Percentiles rank a stretch among this genome's conserved stretches.
Conservation (phyloP, 2,888 invertebrate genomes). For the Papilio elwesi region DNA sequence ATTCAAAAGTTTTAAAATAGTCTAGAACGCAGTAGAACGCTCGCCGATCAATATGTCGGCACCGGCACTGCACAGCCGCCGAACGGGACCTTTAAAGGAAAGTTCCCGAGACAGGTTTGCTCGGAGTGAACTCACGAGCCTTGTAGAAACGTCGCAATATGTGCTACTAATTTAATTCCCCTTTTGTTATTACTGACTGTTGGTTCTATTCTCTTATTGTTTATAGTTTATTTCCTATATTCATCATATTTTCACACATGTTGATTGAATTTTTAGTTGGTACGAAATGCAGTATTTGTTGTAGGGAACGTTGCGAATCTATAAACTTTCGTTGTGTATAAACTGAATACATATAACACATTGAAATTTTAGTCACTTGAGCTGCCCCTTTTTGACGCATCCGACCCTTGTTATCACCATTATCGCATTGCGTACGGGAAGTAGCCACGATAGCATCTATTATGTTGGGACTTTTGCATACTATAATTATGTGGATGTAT, state of each 20-base stretch:
- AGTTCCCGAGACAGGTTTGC: constrained; percentile 29
- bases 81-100: constrained; percentile 34
- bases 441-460: neutral
- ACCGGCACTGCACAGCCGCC: constrained; percentile 6
- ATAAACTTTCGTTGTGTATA: no score
- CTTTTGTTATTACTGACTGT: no score
- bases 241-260: no score
- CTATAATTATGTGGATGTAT: no score
- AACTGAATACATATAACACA: no score
- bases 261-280: no score
- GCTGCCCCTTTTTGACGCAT: neutral
- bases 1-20: constrained; percentile 18
- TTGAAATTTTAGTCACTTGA: neutral
- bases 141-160: neutral
- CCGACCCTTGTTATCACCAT: neutral
- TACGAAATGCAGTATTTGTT: no score
- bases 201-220: no score
- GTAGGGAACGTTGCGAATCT: no score
- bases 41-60: constrained; percentile 20
- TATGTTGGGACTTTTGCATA: neutral
- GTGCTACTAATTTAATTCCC: neutral
- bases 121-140: constrained; percentile 1
- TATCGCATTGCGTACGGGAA: neutral
- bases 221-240: no score
- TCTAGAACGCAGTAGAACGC: constrained; percentile 1